phyloP scores from a whole-genome alignment of 92 coral and sea anemone species.

The Zoanthus gigantus region DNA sequence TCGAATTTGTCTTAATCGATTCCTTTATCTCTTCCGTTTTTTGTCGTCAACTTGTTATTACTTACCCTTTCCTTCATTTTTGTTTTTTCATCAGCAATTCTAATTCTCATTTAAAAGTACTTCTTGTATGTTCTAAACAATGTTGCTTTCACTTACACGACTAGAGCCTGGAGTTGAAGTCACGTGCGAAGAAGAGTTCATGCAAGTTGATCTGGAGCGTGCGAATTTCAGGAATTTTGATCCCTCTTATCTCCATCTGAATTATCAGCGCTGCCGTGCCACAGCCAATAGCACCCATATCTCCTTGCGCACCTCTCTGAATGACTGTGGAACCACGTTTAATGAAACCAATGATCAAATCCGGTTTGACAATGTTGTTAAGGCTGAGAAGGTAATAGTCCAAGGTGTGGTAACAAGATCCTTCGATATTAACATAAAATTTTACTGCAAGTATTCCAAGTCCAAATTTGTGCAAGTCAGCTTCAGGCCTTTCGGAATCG shows the following conservation, averaged over 20 bases:
- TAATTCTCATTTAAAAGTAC: too few relatives aligned
- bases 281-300: conserved; percentile 31
- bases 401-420: conserved; percentile 44
- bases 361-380: conserved; percentile 50
- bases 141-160: neutral
- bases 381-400: neutral
- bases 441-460: conserved; percentile 55
- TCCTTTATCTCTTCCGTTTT: too few relatives aligned
- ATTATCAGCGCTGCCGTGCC: conserved; percentile 40
- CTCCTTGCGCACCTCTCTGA: conserved; percentile 50
- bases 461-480: conserved; percentile 45
- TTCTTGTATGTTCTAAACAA: too few relatives aligned
- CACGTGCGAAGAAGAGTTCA: conserved; percentile 56
- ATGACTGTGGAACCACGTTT: conserved; percentile 59
- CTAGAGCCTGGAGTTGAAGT: conserved; percentile 46
- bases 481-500: conserved; percentile 38
- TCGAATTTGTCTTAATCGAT: too few relatives aligned
- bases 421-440: conserved; percentile 36
- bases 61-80: too few relatives aligned
- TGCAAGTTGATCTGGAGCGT: conserved; percentile 50
- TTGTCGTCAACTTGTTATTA: too few relatives aligned
- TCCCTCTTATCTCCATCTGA: conserved; percentile 44
- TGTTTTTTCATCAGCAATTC: too few relatives aligned
- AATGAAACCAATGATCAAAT: conserved; percentile 45
- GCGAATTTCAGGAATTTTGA: conserved; percentile 45